These are phyloP conservation scores for Pseudochromis fuscus DNA, from an alignment of 2,797 vertebrate species.

Conservation along the genomic window DNA sequence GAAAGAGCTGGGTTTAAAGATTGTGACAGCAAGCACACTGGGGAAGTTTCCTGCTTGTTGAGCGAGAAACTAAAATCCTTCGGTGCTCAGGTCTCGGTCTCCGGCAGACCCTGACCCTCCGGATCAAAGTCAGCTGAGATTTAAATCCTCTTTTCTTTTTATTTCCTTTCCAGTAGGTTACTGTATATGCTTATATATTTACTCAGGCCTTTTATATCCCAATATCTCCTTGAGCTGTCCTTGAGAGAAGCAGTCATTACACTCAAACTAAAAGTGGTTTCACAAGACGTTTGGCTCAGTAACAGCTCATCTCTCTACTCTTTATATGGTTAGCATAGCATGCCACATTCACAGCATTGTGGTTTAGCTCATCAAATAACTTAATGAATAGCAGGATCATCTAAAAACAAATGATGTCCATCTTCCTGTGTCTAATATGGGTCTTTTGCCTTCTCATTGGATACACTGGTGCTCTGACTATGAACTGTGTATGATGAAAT, in stretches of 20 bases:
- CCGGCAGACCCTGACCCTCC: neutral
- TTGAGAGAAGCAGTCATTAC: constrained; percentile 28
- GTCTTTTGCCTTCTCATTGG: neutral
- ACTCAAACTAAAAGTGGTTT: constrained; percentile 11
- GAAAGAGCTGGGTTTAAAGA: constrained; percentile 20
- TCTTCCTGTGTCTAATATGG: neutral
- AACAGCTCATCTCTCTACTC: constrained; percentile 19
- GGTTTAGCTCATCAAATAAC: constrained; percentile 4
- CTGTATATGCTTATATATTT: constrained; percentile 6
- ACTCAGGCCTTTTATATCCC: neutral
- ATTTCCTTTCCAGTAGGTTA: too few species aligned
- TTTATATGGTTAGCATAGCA: neutral
- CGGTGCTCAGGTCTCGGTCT: neutral
- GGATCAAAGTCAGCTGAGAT: constrained; percentile 2
- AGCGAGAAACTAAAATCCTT: constrained; percentile 9
- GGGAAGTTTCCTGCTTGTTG: too few species aligned
- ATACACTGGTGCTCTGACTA: neutral
- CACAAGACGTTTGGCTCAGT: constrained; percentile 11
- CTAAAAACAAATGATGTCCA: neutral
- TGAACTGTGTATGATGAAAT: constrained; percentile 9
- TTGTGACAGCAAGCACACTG: constrained; percentile 18
- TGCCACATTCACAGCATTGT: neutral
- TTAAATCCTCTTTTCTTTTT: constrained; percentile 4
- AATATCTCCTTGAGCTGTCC: neutral
- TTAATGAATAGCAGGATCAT: constrained; percentile 5